Evolutionary conservation across 2,888 invertebrate genomes (phyloP).

Genomic region (Drosophila sordidapex): DNA sequence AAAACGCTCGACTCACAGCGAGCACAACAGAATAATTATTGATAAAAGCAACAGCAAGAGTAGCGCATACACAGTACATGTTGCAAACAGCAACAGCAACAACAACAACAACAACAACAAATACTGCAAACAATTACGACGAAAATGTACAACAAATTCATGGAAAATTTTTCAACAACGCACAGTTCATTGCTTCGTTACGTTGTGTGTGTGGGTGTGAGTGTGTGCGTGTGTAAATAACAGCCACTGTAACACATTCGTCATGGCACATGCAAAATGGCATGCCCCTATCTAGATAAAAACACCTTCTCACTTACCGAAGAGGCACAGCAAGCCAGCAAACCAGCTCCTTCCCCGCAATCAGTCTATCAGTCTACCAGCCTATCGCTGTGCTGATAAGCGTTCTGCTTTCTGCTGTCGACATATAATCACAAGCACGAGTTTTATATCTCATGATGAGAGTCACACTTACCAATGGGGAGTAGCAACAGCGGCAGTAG

Average conservation of each 20-base stretch:
- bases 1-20: slow-evolving; percentile 64
- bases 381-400: slow-evolving; percentile 46
- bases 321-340: slow-evolving; percentile 11
- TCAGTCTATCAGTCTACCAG: background rate
- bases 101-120: slow-evolving; percentile 8
- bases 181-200: slow-evolving; percentile 67
- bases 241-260: slow-evolving; percentile 64
- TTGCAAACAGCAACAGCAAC: slow-evolving; percentile 57
- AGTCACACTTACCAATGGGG: slow-evolving; percentile 25
- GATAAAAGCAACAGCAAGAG: slow-evolving; percentile 67
- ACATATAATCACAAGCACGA: slow-evolving; percentile 66
- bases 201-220: background rate
- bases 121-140: slow-evolving; percentile 19
- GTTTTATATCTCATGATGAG: slow-evolving; percentile 76
- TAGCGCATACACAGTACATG: slow-evolving; percentile 43
- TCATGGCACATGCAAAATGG: slow-evolving; percentile 79
- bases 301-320: slow-evolving; percentile 17
- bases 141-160: slow-evolving; percentile 68
- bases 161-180: slow-evolving; percentile 78
- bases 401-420: slow-evolving; percentile 45
- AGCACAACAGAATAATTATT: slow-evolving; percentile 80
- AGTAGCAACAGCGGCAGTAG: background rate
- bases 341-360: background rate
- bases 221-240: slow-evolving; percentile 33
- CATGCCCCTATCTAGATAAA: slow-evolving; percentile 73